A percentile compares a stretch with the other conserved stretches of the same genome.
Conservation (phyloP, 2,113 vertebrate species). For the Varanus salvator region DNA sequence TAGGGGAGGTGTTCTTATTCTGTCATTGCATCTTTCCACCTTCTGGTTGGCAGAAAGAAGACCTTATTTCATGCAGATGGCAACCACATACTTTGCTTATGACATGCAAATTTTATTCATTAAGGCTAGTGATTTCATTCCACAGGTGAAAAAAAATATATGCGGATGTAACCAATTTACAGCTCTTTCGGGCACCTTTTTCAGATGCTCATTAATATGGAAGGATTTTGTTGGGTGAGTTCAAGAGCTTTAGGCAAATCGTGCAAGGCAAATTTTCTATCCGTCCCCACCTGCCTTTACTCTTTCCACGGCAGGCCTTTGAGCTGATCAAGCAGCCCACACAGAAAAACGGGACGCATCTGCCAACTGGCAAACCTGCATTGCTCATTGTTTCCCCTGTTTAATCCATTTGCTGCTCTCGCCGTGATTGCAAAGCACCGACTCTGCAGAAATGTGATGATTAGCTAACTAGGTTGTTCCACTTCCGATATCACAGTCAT, state of each 20-base stretch:
- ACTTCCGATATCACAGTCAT: neutral
- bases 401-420: constrained; percentile 3
- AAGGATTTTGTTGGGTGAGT: neutral
- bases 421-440: neutral
- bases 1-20: neutral
- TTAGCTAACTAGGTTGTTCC: neutral
- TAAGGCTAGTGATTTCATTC: neutral
- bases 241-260: neutral
- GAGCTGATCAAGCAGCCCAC: constrained; percentile 4
- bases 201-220: constrained; percentile 20
- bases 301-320: neutral
- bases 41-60: constrained; percentile 1
- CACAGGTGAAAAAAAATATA: neutral
- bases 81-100: neutral
- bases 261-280: accelerated
- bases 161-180: constrained; percentile 13
- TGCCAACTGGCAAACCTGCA: neutral
- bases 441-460: neutral
- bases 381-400: constrained; percentile 28
- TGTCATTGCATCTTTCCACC: neutral
- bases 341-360: neutral
- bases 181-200: neutral
- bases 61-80: neutral
- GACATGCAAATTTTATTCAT: neutral
- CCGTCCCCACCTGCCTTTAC: neutral